Evolutionary conservation across 2,888 invertebrate species (phyloP).

Genomic region (Mayetiola destructor): DNA sequence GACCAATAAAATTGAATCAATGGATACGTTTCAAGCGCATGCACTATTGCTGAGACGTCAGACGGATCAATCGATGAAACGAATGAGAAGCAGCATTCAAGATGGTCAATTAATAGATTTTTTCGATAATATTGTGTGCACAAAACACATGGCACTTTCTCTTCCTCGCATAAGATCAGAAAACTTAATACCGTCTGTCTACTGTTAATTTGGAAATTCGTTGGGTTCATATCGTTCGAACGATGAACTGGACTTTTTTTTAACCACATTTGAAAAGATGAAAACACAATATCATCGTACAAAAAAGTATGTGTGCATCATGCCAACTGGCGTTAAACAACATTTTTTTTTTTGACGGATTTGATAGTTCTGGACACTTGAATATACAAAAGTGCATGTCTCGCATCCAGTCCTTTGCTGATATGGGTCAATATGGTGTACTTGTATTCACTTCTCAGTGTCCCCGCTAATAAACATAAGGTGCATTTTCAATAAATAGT

Average conservation of each 20-base stretch:
- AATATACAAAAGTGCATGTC: no score
- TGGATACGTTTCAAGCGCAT: background rate
- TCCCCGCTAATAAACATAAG: no score
- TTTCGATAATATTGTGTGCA: slow-evolving; percentile 9
- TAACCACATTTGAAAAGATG: no score
- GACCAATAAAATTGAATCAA: background rate
- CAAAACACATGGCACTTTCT: slow-evolving; percentile 2
- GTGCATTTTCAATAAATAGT: no score
- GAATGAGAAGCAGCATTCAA: background rate
- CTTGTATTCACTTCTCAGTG: no score
- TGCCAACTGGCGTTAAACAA: background rate
- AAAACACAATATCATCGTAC: no score
- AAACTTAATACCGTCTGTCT: background rate
- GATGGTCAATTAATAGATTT: background rate
- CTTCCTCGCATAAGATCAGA: background rate
- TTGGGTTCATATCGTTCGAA: background rate
- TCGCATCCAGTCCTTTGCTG: no score
- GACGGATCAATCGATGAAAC: background rate
- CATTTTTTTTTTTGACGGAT: no score
- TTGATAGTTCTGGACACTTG: no score
- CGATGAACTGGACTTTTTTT: no score
- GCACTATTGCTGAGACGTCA: slow-evolving; percentile 3
- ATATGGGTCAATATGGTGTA: no score
- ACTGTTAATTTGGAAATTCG: background rate
- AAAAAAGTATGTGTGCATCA: no score